Evolutionary conservation across 1,140 invertebrate genomes (phyloP).

Genomic region (Drosophila varians): DNA sequence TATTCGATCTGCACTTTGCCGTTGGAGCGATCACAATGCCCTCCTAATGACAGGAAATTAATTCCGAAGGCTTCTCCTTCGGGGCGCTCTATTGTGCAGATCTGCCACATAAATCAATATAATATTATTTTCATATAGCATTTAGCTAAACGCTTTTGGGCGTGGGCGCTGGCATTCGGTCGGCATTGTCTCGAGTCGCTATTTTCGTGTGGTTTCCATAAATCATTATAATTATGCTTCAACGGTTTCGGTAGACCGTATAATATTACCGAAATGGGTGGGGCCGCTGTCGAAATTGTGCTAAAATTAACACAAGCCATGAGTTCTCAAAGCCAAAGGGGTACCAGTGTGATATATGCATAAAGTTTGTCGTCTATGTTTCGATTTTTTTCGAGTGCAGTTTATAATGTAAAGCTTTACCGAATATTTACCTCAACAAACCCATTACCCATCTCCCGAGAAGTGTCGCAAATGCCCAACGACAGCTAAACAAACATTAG

Average conservation of each 20-base stretch:
- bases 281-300: slow-evolving; percentile 34
- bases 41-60: slow-evolving; percentile 69
- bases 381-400: not conserved
- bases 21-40: slow-evolving; percentile 60
- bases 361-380: no score
- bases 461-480: slow-evolving; percentile 65
- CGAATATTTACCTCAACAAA: slow-evolving; percentile 8
- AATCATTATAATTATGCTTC: slow-evolving; percentile 73
- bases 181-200: slow-evolving; percentile 40
- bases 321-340: not conserved
- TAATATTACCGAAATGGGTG: slow-evolving; percentile 52
- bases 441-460: slow-evolving; percentile 14
- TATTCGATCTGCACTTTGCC: slow-evolving; percentile 58
- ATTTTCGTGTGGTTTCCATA: slow-evolving; percentile 43
- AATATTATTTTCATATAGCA: slow-evolving; percentile 65
- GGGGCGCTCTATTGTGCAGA: slow-evolving; percentile 56
- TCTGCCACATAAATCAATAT: slow-evolving; percentile 66
- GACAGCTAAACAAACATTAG: slow-evolving; percentile 82
- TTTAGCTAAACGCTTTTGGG: slow-evolving; percentile 70
- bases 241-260: slow-evolving; percentile 55
- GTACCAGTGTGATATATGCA: not conserved
- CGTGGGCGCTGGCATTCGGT: slow-evolving; percentile 54
- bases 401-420: not conserved
- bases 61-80: slow-evolving; percentile 64
- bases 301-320: slow-evolving; percentile 40